Percentiles rank a stretch among this genome's conserved stretches.
phyloP scores from a whole-genome alignment of 2,797 vertebrate species.

The Tenualosa ilisha region DNA sequence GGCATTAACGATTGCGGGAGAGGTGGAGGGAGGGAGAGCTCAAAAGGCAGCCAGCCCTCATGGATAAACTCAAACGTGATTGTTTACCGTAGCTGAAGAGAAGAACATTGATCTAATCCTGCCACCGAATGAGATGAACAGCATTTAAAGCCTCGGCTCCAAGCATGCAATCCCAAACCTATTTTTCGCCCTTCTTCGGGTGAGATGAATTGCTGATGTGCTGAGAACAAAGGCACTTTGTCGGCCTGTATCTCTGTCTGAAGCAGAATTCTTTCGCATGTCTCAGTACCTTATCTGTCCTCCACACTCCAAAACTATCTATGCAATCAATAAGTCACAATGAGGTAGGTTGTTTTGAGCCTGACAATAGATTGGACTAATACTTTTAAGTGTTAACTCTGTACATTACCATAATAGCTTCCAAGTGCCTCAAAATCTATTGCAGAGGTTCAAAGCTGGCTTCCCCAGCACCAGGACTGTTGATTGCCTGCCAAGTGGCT shows the following conservation, averaged over 20 bases:
- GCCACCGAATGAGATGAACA: conserved; percentile 30
- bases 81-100: conserved; percentile 47
- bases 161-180: conserved; percentile 27
- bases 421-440: neutral
- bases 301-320: neutral
- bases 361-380: neutral
- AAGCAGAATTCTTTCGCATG: neutral
- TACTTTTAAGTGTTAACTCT: neutral
- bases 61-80: conserved; percentile 47
- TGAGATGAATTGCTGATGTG: conserved; percentile 21
- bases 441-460: neutral
- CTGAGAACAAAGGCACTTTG: conserved; percentile 20
- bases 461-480: neutral
- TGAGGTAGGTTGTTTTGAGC: neutral
- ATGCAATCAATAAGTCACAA: conserved; percentile 2
- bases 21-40: conserved; percentile 25
- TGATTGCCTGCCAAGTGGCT: neutral
- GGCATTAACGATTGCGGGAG: conserved; percentile 45
- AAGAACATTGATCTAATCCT: conserved; percentile 35
- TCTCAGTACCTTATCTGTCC: neutral
- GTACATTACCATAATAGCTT: neutral
- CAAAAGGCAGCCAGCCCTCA: conserved; percentile 37
- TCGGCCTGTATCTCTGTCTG: neutral
- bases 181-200: conserved; percentile 33
- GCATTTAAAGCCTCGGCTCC: conserved; percentile 28